Base-by-base conservation (phyloP, 2,888 invertebrate genomes). In the Pterostichus niger region DNA sequence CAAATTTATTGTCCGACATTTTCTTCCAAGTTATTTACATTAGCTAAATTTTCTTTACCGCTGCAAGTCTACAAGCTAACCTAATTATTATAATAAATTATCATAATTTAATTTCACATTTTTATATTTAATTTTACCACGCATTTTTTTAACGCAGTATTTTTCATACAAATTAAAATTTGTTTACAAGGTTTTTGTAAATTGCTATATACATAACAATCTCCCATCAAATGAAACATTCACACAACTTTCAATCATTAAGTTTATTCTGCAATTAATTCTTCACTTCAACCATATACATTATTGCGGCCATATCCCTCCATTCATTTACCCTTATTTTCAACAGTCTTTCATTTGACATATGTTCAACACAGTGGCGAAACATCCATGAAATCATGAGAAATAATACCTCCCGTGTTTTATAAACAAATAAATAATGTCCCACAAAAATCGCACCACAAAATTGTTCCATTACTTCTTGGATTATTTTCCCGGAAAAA, bases 31-130 rank as follows among this genome's bases (percentile, higher is more conserved):
- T 31, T 59, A 59, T 59, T 59, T 59, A 59, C 24, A 59, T 59
- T 59, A 56, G 56, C 56, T 56, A 7, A 6, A n/a, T n/a, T n/a
- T 15, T 56, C 1, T 56, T 56, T 56, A 13, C 24, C 5, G 56
- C 59, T 10, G 6, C 6, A 59, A 24, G 24, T 24, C 24, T 13
- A n/a, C 4, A 64, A 64, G 35, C 64, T 64, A 64, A 64, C 11
- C n/a, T 33, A 35, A 35, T 64, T 64, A 33, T 64, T 59, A 31
- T 31, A 59, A 31, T 59, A 59, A 59, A 59, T 59, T 64, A 64
- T 13, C 24, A 59, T 59, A 59, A 59, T 10, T 59, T 59, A 59
- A 59, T 59, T 59, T 31, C 11, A 24, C 24, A 24, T 13, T 52
- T 52, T 11, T 15, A 24, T 11, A 40, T 40, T 40, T 2, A 2